A percentile compares a stretch with the other conserved stretches of the same genome.
Conservation (phyloP, 92 coral and sea anemone genomes). For the Phenganax marumi region DNA sequence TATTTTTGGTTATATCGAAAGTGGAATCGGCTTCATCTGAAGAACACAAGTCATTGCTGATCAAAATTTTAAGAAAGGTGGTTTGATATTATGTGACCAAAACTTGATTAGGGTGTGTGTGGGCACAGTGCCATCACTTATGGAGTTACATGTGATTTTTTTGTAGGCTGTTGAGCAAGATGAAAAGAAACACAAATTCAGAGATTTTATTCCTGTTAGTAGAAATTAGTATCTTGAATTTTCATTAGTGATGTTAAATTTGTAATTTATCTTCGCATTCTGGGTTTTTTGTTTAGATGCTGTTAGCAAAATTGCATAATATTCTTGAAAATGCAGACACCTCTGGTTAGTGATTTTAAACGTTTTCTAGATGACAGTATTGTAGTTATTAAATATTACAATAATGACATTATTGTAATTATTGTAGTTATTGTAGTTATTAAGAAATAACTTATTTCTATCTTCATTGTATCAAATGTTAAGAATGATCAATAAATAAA, state of each 20-base stretch:
- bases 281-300: slow-evolving; percentile 58
- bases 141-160: neutral
- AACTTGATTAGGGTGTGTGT: neutral
- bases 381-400: no score
- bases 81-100: neutral
- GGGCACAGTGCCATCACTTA: neutral
- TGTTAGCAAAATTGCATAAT: slow-evolving; percentile 84
- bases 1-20: slow-evolving; percentile 81
- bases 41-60: slow-evolving; percentile 72
- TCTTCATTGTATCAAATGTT: neutral
- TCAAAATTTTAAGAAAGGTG: slow-evolving; percentile 82
- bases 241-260: neutral
- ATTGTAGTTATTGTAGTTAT: no score
- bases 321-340: slow-evolving; percentile 94
- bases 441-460: neutral
- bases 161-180: slow-evolving; percentile 75
- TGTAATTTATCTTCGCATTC: neutral
- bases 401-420: no score
- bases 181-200: slow-evolving; percentile 72
- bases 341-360: slow-evolving; percentile 59
- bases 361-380: no score
- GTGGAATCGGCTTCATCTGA: slow-evolving; percentile 84
- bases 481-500: neutral
- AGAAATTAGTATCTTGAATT: neutral
- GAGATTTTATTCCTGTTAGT: slow-evolving; percentile 86